phyloP scores from a whole-genome alignment of 2,888 invertebrate species.

The Sarcophaga carnaria region DNA sequence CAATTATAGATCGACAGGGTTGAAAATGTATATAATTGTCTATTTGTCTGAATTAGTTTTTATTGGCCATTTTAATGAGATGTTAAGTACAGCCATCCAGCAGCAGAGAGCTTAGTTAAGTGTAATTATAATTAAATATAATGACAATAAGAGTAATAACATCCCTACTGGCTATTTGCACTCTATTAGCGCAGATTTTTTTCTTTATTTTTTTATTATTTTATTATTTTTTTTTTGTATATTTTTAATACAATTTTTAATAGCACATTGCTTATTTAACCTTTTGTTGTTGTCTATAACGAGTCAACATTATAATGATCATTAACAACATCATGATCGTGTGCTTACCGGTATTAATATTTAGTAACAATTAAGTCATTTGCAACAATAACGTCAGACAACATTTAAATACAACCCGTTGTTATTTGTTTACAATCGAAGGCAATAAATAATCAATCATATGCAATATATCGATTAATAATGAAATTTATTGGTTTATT shows the following conservation, averaged over 20 bases:
- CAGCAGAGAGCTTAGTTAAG: too few species aligned
- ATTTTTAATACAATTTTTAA: slow-evolving; percentile 44
- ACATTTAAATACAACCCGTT: not conserved
- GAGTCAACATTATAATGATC: slow-evolving; percentile 32
- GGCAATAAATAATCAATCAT: not conserved
- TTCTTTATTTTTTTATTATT: not conserved
- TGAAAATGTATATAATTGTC: too few species aligned
- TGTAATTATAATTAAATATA: slow-evolving; percentile 1
- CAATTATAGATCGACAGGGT: too few species aligned
- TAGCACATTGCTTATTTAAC: slow-evolving; percentile 49
- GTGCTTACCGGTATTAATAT: not conserved
- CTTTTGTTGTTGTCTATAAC: slow-evolving; percentile 49
- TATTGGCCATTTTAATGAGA: slow-evolving; percentile 22
- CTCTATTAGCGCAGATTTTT: slow-evolving; percentile 42
- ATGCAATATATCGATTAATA: not conserved
- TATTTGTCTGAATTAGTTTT: not conserved
- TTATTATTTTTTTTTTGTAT: not conserved
- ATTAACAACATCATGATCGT: not conserved
- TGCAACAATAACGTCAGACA: slow-evolving; percentile 19
- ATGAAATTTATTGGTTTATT: too few species aligned
- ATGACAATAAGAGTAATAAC: slow-evolving; percentile 51
- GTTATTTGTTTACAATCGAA: not conserved
- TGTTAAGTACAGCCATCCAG: slow-evolving; percentile 6
- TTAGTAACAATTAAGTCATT: slow-evolving; percentile 33
- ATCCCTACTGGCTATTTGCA: slow-evolving; percentile 53